Conservation (phyloP, 35 echinoderm and acorn worm species). For the Patiria miniata region DNA sequence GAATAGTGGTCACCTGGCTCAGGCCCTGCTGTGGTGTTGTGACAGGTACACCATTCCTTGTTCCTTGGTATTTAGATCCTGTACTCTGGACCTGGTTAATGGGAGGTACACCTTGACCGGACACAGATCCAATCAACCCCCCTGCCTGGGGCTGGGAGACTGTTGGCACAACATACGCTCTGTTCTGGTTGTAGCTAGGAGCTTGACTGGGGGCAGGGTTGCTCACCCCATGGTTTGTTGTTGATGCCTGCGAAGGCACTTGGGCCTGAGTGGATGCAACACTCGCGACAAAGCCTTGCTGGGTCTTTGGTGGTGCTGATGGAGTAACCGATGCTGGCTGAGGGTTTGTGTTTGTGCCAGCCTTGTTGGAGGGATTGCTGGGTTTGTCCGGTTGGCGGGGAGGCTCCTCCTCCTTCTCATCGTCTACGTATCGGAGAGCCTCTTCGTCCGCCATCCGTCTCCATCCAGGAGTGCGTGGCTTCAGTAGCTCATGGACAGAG, state of each 20-base stretch:
- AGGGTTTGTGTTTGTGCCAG: neutral
- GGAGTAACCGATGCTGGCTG: neutral
- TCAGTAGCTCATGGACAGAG: slow-evolving; percentile 25
- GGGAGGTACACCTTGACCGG: neutral
- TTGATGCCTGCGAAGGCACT: neutral
- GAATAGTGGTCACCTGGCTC: neutral
- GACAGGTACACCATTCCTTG: neutral
- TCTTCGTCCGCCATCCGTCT: slow-evolving; percentile 23
- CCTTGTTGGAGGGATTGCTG: neutral
- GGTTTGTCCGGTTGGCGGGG: neutral
- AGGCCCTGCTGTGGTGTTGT: neutral
- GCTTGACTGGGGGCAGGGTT: neutral
- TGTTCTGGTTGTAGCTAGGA: neutral
- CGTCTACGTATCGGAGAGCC: slow-evolving; percentile 17
- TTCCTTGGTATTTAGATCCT: neutral
- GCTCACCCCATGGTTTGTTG: neutral
- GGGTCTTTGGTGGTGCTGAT: neutral
- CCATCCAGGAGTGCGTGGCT: slow-evolving; percentile 31
- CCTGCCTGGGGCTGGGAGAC: neutral
- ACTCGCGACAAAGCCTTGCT: neutral
- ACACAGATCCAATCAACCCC: neutral
- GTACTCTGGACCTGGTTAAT: neutral
- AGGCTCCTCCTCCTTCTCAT: slow-evolving; percentile 10
- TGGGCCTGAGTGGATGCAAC: neutral
- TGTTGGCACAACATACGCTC: neutral